phyloP scores from a whole-genome alignment of 2,888 invertebrate species.

The Ligdia adustata region DNA sequence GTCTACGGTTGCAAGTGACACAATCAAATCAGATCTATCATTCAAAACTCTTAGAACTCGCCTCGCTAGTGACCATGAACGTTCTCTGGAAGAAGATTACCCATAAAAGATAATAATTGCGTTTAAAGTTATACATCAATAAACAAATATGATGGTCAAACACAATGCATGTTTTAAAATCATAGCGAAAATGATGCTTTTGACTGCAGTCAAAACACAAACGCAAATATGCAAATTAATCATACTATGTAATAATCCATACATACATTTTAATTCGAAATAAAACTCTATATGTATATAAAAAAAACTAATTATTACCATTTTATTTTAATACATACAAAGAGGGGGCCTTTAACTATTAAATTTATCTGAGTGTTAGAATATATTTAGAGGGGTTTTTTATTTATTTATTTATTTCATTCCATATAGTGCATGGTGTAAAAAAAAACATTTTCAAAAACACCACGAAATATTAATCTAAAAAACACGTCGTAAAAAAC shows the following conservation, averaged over 20 bases:
- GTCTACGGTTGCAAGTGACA: too few relatives aligned
- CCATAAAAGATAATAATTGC: too few relatives aligned
- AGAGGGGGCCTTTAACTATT: not conserved
- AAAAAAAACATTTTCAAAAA: constrained; percentile 26
- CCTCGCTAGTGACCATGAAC: too few relatives aligned
- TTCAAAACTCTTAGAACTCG: too few relatives aligned
- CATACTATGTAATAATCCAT: constrained; percentile 20
- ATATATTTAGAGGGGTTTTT: constrained; percentile 1
- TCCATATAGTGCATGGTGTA: constrained; percentile 28
- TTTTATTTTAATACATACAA: constrained; percentile 41
- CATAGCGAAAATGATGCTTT: not conserved
- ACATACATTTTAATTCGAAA: constrained; percentile 51
- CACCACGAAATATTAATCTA: constrained; percentile 4
- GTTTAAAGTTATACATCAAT: too few relatives aligned
- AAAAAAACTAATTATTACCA: constrained; percentile 43
- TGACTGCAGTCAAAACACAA: constrained; percentile 23
- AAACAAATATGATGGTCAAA: too few relatives aligned
- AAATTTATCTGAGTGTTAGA: constrained; percentile 1
- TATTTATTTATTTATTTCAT: constrained; percentile 25
- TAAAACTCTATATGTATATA: constrained; percentile 33
- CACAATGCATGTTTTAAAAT: too few relatives aligned
- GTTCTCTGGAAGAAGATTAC: too few relatives aligned
- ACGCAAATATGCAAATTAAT: constrained; percentile 24
- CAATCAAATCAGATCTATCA: too few relatives aligned
- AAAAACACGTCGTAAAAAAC: constrained; percentile 29